Percentiles rank a stretch among this genome's conserved stretches.
Conservation (phyloP, 1,140 invertebrate species). For the Aphaenogaster floridana region DNA sequence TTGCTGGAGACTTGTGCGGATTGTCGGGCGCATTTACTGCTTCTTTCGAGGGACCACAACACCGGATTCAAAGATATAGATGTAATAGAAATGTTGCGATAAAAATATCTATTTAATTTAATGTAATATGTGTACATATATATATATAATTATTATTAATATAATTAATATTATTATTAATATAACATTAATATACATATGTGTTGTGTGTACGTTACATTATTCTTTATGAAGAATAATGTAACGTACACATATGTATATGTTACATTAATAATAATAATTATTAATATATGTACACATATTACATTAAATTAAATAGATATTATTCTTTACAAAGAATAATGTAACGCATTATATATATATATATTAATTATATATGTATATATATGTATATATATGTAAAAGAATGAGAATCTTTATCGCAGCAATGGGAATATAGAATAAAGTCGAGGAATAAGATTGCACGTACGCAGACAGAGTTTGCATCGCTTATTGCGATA, state of each 20-base stretch:
- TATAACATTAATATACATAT: too few species aligned
- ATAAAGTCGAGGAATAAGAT: neutral
- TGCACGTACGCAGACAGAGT: neutral
- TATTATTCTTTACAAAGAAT: too few species aligned
- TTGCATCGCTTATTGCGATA: conserved; percentile 11
- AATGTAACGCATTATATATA: neutral
- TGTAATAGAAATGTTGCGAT: neutral
- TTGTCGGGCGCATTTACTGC: neutral
- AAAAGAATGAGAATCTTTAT: neutral
- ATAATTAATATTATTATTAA: too few species aligned
- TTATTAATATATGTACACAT: too few species aligned
- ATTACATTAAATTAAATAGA: neutral
- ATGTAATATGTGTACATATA: neutral
- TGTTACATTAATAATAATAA: too few species aligned
- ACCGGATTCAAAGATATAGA: neutral
- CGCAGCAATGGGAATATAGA: neutral
- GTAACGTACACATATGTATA: too few species aligned
- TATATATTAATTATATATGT: neutral
- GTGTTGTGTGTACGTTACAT: too few species aligned
- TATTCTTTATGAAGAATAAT: too few species aligned
- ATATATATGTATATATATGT: neutral
- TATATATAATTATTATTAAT: too few species aligned
- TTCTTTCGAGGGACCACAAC: neutral
- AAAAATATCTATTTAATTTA: neutral
- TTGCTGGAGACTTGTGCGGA: neutral